Evolutionary conservation across 2,888 invertebrate species (phyloP), one percentile per base, ranked within the genome.

Genomic region (Chesias legatella): DNA sequence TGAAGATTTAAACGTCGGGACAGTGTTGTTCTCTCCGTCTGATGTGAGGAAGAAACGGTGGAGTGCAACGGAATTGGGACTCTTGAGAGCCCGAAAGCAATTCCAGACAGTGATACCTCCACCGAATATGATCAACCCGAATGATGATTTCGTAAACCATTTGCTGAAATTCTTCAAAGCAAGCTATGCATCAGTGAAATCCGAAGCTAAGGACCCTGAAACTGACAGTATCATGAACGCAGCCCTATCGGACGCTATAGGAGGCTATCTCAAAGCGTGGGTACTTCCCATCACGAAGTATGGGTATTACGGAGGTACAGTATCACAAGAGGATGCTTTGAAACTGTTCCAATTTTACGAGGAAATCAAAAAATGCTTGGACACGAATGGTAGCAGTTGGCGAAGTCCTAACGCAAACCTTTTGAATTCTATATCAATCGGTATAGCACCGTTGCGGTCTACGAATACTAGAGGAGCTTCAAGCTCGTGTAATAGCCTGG

Each of bases 381-480:
- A 82, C 8, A 92, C 91, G 0, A 88, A 91, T 49, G 93, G 92
- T 0, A 68, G 68, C 9, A 88, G 89, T 0, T 93, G 93, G 93
- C 73, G 75, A 0, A 60, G 51, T 7, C 73, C 80, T 23, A 60
- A 68, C 43, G 44, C 59, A 0, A 55, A 58, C 4, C 38, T 72
- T 1, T 51, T 82, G 0, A 67, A 63, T 34, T 58, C 64, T 2
- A 63, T 79, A 10, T 54, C 66, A 3, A 63, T 79, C 1, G 69
- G 66, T 26, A 53, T 77, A 7, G 63, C 64, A 1, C 43, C 58
- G 1, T 54, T 58, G 6, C 56, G 43, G 20, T 6, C 46, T 7
- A 25, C 55, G 1, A 49, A 33, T 4, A 48, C 51, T 0, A 65
- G 67, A 51, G 62, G 51, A 10, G 48, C 60, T 17, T 43, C 39